A percentile compares a stretch with the other conserved stretches of the same genome.
phyloP scores from a whole-genome alignment of 2,797 vertebrate species.

The Ptychadena robeensis region DNA sequence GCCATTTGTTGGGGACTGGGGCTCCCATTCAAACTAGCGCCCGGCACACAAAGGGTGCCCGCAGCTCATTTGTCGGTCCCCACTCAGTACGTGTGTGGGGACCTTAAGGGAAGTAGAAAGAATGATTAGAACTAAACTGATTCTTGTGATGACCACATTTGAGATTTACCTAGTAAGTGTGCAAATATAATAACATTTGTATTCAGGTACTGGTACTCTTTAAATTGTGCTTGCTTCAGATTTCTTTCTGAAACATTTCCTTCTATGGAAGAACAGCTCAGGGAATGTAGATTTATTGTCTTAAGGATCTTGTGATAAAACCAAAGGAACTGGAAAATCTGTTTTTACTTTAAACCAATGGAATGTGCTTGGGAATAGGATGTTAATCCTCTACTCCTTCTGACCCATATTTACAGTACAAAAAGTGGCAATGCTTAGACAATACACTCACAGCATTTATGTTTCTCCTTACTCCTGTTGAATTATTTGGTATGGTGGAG shows the following conservation, averaged over 20 bases:
- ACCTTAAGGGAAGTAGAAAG: no score
- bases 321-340: slow-evolving; percentile 52
- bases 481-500: neutral
- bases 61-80: no score
- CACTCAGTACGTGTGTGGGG: no score
- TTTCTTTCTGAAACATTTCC: slow-evolving; percentile 45
- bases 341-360: slow-evolving; percentile 59
- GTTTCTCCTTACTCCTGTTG: neutral
- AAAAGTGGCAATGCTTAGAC: neutral
- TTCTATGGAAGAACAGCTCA: slow-evolving; percentile 53
- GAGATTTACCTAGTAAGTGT: neutral
- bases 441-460: neutral
- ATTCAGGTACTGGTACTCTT: neutral
- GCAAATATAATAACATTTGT: neutral
- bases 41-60: no score
- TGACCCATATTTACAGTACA: slow-evolving; percentile 25
- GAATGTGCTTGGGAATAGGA: slow-evolving; percentile 44
- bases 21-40: no score
- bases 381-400: slow-evolving; percentile 39
- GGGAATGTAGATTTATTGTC: slow-evolving; percentile 58
- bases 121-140: neutral
- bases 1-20: no score
- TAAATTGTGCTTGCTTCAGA: slow-evolving; percentile 16
- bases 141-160: neutral
- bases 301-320: slow-evolving; percentile 59